Evolutionary conservation across 2,888 invertebrate species (phyloP).

Genomic region (Gymnoscelis rufifasciata): DNA sequence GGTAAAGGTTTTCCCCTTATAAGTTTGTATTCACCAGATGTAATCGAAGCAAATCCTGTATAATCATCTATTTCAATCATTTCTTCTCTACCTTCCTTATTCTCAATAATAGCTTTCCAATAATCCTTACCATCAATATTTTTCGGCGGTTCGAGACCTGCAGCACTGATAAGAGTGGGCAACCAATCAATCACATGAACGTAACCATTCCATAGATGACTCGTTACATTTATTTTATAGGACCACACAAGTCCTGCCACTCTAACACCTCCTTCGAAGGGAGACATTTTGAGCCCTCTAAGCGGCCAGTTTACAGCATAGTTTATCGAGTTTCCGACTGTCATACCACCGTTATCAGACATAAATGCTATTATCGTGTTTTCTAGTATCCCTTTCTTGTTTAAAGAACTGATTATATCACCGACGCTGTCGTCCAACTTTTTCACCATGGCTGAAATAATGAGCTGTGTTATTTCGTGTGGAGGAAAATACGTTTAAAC

Average conservation of each 20-base stretch:
- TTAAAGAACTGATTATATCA: conserved; percentile 83
- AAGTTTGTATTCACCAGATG: conserved; percentile 53
- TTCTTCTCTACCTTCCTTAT: conserved; percentile 40
- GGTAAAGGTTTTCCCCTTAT: conserved; percentile 43
- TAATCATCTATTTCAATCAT: conserved; percentile 62
- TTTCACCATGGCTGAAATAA: conserved; percentile 86
- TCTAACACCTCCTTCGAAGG: conserved; percentile 91
- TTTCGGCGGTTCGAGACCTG: conserved; percentile 42
- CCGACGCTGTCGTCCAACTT: conserved; percentile 92
- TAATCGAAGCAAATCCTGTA: conserved; percentile 48
- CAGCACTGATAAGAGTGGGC: conserved; percentile 81
- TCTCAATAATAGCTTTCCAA: conserved; percentile 54
- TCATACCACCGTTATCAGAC: conserved; percentile 93
- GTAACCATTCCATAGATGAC: conserved; percentile 72
- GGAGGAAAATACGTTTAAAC: background rate
- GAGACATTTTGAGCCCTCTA: conserved; percentile 85
- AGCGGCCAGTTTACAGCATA: conserved; percentile 89
- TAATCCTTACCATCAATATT: conserved; percentile 58
- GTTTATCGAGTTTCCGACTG: conserved; percentile 84
- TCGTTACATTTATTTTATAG: conserved; percentile 45
- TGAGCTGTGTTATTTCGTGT: background rate
- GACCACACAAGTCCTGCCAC: conserved; percentile 86
- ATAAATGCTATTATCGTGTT: conserved; percentile 91
- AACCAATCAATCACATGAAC: conserved; percentile 91
- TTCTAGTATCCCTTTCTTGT: conserved; percentile 82